Conservation (phyloP, 2,797 vertebrate genomes). For the Chrosomus eos region DNA sequence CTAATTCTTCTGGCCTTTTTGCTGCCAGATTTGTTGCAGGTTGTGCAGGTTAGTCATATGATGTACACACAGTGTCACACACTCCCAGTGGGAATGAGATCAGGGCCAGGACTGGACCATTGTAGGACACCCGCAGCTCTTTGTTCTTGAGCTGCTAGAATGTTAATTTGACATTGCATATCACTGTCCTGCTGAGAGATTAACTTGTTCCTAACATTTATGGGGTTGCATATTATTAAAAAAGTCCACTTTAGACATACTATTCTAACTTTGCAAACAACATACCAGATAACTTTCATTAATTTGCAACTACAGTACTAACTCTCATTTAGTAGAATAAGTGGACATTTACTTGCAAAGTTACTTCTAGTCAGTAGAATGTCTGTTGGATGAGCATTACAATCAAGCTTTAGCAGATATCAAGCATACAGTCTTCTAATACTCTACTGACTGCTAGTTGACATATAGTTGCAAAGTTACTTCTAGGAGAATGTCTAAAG, state of each 20-base stretch:
- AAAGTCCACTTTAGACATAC: not conserved
- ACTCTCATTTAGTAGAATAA: not conserved
- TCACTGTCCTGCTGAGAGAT: not conserved
- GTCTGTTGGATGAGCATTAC: too few relatives aligned
- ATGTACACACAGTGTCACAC: not conserved
- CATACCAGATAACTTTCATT: not conserved
- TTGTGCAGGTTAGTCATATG: not conserved
- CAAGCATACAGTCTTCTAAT: too few relatives aligned
- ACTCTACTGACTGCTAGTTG: too few relatives aligned
- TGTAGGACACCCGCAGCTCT: not conserved
- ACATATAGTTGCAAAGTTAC: too few relatives aligned
- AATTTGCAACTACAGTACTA: not conserved
- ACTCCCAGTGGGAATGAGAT: not conserved
- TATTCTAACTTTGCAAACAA: not conserved
- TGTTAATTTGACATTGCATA: constrained; percentile 17
- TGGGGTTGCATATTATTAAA: not conserved
- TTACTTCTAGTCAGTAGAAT: not conserved
- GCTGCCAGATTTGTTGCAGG: not conserved
- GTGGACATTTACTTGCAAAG: not conserved
- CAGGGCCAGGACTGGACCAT: not conserved
- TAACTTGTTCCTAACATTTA: not conserved
- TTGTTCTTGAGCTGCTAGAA: not conserved
- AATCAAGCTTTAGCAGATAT: too few relatives aligned
- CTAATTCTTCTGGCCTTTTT: not conserved
- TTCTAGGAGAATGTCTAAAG: not conserved